A percentile compares a stretch with the other conserved stretches of the same genome.
phyloP scores from a whole-genome alignment of 2,888 invertebrate species.

The Teleogryllus oceanicus region DNA sequence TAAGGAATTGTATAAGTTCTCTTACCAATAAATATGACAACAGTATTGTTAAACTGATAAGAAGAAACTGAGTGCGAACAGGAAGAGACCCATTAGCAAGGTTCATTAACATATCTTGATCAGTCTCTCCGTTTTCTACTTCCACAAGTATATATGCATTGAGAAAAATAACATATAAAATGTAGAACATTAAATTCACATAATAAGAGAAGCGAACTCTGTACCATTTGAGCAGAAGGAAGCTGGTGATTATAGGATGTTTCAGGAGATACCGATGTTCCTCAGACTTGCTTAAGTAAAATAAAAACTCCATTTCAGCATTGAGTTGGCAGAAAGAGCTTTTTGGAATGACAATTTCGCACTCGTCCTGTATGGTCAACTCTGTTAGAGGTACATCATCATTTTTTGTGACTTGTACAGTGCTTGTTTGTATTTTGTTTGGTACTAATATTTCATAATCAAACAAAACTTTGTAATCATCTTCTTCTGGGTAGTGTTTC shows the following conservation, averaged over 20 bases:
- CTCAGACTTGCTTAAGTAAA: not conserved
- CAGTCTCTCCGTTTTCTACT: not conserved
- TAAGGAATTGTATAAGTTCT: constrained; percentile 20
- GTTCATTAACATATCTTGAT: not conserved
- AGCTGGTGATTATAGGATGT: constrained; percentile 25
- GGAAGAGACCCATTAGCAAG: not conserved
- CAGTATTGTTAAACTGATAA: not conserved
- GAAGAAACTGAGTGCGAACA: no score
- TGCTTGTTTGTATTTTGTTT: no score
- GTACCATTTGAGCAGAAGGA: not conserved
- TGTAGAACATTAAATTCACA: constrained; percentile 18
- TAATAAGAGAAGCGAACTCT: not conserved
- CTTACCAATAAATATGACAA: not conserved
- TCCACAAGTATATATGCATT: constrained; percentile 22
- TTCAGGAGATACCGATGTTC: not conserved
- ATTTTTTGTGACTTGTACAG: no score
- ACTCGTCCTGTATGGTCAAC: no score
- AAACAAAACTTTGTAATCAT: constrained; percentile 27
- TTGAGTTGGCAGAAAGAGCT: no score
- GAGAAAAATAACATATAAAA: constrained; percentile 1
- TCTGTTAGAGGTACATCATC: no score
- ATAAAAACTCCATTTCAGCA: constrained; percentile 4
- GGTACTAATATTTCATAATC: constrained; percentile 23
- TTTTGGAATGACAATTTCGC: no score
- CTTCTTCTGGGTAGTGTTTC: constrained; percentile 23